Base-by-base conservation (phyloP, 2,113 vertebrate species). In the Onychostruthus taczanowskii region DNA sequence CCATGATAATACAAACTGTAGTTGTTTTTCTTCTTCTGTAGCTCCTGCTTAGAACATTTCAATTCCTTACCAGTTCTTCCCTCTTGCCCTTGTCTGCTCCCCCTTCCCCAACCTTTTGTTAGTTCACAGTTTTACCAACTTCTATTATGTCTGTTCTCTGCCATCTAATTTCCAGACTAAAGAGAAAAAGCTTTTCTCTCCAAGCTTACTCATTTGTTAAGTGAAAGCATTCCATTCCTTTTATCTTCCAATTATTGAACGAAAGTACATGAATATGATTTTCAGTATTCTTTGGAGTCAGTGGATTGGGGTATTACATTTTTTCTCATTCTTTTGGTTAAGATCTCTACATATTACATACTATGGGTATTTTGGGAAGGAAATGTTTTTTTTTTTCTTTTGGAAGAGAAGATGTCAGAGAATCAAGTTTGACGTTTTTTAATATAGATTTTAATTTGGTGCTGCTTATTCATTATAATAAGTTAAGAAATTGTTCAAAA, bases 1-100 rank as follows among this genome's bases (percentile, higher is more conserved):
- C 8, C 15, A 30, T 41, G 22, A 50, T 75, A 75, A 82, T n/a
- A 49, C 5, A 82, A 70, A 64, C 3, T 35, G 3, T 15, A 33
- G 31, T 11, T 13, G 2, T 3, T 10, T 7, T 28, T 24, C 20
- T 62, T 59, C 55, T 31, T 16, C 31, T 33, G 1, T 68, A 84
- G 61, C 7, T 61, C 7, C 18, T 73, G 9, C 4, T 50, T 68
- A 61, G 35, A 85, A 8, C 10, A 77, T n/a, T 76, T 84, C 13
- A 63, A 4, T 55, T 73, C 33, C 64, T 87, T 69, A 73, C 3
- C 7, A 26, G 11, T 55, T 58, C 14, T 70, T 10, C 23, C 4
- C 2, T 72, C 17, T 44, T 15, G 24, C 7, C 4, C 15, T 46
- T 28, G 13, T 17, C 7, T 4, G 3, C 17, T 16, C 5, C 1